Evolutionary conservation across 2,113 vertebrate genomes (phyloP).

Genomic region (Chunga burmeisteri): DNA sequence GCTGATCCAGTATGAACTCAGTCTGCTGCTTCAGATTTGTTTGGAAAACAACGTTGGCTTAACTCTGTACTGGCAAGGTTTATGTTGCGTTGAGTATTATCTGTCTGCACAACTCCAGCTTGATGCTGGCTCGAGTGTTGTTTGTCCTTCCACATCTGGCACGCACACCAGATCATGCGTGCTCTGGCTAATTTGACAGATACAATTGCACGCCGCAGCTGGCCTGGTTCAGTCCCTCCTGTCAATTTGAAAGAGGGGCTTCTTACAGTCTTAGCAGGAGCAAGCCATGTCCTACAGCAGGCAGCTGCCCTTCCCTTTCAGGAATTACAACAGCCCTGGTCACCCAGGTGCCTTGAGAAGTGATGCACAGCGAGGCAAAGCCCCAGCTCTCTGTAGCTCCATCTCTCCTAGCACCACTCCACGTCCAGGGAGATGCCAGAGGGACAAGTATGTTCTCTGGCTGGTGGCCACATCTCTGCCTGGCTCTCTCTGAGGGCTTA

Average conservation of each 20-base stretch:
- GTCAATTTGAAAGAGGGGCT: background rate
- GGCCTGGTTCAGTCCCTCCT: background rate
- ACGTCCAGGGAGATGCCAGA: background rate
- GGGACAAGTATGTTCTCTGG: background rate
- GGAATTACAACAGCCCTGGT: background rate
- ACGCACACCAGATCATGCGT: fast-evolving
- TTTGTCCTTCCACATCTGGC: constrained; percentile 52
- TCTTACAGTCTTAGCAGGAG: background rate
- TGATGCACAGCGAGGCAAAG: fast-evolving
- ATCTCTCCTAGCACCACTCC: background rate
- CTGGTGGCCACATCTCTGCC: background rate
- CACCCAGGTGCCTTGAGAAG: background rate
- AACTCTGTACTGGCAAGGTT: constrained; percentile 49
- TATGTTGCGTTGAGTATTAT: constrained; percentile 15
- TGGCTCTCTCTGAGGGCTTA: background rate
- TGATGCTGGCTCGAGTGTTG: background rate
- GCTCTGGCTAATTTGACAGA: constrained; percentile 15
- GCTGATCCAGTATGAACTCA: constrained; percentile 43
- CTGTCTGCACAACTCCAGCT: constrained; percentile 12
- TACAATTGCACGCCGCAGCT: background rate
- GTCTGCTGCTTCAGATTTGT: constrained; percentile 40
- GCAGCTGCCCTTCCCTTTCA: background rate
- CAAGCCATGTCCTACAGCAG: background rate
- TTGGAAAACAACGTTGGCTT: constrained; percentile 59
- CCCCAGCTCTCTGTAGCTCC: background rate